Conservation (phyloP, 2,888 invertebrate genomes). For the Sicus ferrugineus region DNA sequence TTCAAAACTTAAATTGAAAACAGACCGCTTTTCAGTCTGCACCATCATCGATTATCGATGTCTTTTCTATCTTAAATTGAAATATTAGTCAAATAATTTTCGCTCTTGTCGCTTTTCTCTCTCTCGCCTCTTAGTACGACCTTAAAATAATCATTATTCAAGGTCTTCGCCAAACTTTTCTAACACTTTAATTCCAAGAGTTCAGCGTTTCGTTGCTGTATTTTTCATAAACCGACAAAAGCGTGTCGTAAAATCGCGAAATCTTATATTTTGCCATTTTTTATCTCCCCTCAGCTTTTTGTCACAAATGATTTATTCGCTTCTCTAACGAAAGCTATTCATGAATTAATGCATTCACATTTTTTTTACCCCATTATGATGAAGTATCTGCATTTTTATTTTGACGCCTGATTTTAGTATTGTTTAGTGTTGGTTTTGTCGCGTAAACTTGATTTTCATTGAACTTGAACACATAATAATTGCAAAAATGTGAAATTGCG, state of each 20-base stretch:
- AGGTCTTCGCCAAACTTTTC: no score
- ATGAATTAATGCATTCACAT: constrained; percentile 11
- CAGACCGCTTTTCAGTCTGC: no score
- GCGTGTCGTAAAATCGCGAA: background rate
- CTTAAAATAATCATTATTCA: no score
- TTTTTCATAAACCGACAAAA: background rate
- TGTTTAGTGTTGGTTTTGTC: background rate
- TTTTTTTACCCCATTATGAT: background rate
- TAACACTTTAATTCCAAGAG: no score
- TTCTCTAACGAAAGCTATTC: constrained; percentile 5
- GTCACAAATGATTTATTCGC: background rate
- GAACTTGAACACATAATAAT: constrained; percentile 50
- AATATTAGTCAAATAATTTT: no score
- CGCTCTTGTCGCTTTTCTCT: no score
- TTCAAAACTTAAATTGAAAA: no score
- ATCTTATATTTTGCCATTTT: background rate
- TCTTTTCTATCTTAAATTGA: no score
- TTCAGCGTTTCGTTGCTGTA: background rate
- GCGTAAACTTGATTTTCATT: constrained; percentile 45
- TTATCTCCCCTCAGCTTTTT: background rate
- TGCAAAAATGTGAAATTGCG: constrained; percentile 8
- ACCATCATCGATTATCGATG: no score
- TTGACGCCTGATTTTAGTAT: background rate
- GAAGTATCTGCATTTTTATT: background rate
- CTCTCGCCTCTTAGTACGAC: no score